Base-by-base conservation (phyloP, 2,888 invertebrate genomes). In the Caenorhabditis virilis region DNA sequence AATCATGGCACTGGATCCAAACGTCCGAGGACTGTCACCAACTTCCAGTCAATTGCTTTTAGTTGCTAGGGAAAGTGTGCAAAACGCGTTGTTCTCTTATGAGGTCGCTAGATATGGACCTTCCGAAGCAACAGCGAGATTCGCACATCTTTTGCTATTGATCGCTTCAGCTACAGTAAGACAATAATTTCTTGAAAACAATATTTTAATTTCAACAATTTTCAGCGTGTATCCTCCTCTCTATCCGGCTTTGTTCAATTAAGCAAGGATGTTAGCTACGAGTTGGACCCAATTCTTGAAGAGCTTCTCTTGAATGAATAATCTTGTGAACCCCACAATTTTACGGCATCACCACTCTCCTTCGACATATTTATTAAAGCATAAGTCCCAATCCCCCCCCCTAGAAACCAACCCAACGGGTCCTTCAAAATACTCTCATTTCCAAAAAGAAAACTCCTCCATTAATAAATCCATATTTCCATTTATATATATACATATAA, bases 1-100 rank as follows among this genome's bases (percentile, higher is more conserved):
- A 3, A 78, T 81, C 42, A 70, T 79, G 57, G 75, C 78, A 1
- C 62, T 81, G n/a, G 81, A 81, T 52, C 76, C 78, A 6, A 74
- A 77, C 48, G 72, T 74, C 13, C 47, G 51, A 33, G 72, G 71
- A 27, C 57, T 79, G 23, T 64, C 72, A 1, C 13, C 36, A 7
- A 23, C 36, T 4, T 63, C 72, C 3, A 33, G 48, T 1, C 51
- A 56, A 11, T 41, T 69, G 1, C 35, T 72, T 16, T 35, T 38
- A 22, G 63, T 66, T 26, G 71, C 68, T 1, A 38, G 80, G 11
- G 79, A 80, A 50, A 74, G 73, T 2, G 80, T 80, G 23, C 80
- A 80, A 57, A 73, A 74, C 46, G 78, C 80, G 2, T 64, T 80
- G 13, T 79, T 74, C 62, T 52, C 72, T 7, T 72, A 78, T 59